phyloP scores from a whole-genome alignment of 1,140 invertebrate genomes.

The Drosophila pachea region DNA sequence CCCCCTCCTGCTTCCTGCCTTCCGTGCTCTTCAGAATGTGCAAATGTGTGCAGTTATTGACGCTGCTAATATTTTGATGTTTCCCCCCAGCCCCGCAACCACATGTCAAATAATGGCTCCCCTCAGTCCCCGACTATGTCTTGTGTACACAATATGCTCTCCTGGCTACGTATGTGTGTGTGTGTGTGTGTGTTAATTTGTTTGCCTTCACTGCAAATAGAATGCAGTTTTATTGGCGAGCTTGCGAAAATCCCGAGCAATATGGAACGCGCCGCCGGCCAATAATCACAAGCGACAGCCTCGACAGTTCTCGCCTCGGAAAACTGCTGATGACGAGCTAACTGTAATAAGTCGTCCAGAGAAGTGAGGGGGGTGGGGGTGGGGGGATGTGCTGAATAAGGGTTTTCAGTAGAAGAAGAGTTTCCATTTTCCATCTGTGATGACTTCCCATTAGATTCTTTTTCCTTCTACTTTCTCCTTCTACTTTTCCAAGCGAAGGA shows the following conservation, averaged over 20 bases:
- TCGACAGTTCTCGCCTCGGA: neutral
- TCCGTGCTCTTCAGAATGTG: slow-evolving; percentile 38
- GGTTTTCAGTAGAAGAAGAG: too few species aligned
- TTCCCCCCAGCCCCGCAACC: slow-evolving; percentile 12
- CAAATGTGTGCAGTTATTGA: slow-evolving; percentile 63
- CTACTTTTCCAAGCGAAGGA: too few species aligned
- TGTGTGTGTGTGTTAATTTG: slow-evolving; percentile 52
- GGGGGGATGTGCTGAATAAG: too few species aligned
- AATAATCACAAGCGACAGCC: slow-evolving; percentile 9
- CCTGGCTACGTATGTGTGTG: neutral
- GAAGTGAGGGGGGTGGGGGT: too few species aligned
- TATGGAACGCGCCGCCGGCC: slow-evolving; percentile 9
- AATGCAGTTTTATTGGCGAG: slow-evolving; percentile 59
- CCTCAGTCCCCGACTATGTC: neutral
- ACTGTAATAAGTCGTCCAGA: slow-evolving; percentile 7
- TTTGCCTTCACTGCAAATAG: slow-evolving; percentile 48
- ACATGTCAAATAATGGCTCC: slow-evolving; percentile 22
- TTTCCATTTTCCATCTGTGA: too few species aligned
- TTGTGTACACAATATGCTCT: neutral
- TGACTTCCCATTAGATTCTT: too few species aligned
- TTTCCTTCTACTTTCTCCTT: too few species aligned
- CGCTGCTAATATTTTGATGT: slow-evolving; percentile 69
- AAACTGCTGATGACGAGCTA: slow-evolving; percentile 4
- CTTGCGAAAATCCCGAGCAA: slow-evolving; percentile 26
- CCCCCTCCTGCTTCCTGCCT: too few species aligned